Evolutionary conservation across 92 coral and sea anemone species (phyloP).

Genomic region (Desmophyllum pertusum): DNA sequence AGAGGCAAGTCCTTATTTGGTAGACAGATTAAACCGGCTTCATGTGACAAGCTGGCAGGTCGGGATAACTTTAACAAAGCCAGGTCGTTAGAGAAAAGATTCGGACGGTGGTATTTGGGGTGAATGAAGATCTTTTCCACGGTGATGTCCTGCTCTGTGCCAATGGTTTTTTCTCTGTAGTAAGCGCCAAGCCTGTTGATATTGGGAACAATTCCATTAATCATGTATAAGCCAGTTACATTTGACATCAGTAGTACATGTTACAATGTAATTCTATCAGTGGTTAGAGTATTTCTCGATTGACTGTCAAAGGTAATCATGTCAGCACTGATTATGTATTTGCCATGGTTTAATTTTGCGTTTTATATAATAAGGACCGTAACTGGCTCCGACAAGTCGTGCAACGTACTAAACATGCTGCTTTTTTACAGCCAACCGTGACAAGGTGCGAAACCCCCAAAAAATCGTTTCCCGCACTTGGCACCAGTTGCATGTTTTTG

Average conservation of each 20-base stretch:
- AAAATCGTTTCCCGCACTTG: no score
- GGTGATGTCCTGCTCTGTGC: slow-evolving; percentile 51
- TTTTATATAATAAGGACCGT: no score
- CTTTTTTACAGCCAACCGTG: no score
- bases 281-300: no score
- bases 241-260: background rate
- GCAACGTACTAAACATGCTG: no score
- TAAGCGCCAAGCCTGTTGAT: slow-evolving; percentile 55
- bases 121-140: slow-evolving; percentile 49
- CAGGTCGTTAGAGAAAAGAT: slow-evolving; percentile 57
- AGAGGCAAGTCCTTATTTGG: slow-evolving; percentile 37
- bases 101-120: slow-evolving; percentile 44
- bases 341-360: no score
- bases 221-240: background rate
- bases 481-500: no score
- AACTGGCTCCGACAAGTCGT: no score
- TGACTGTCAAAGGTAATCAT: no score
- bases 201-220: background rate
- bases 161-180: slow-evolving; percentile 33
- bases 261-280: background rate
- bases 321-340: no score
- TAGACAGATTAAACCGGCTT: slow-evolving; percentile 49
- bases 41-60: slow-evolving; percentile 42
- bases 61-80: slow-evolving; percentile 58
- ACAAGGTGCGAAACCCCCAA: no score